These are phyloP conservation scores for Rhyacophila evoluta DNA, from an alignment of 2,888 invertebrate species.

Conservation along the genomic window DNA sequence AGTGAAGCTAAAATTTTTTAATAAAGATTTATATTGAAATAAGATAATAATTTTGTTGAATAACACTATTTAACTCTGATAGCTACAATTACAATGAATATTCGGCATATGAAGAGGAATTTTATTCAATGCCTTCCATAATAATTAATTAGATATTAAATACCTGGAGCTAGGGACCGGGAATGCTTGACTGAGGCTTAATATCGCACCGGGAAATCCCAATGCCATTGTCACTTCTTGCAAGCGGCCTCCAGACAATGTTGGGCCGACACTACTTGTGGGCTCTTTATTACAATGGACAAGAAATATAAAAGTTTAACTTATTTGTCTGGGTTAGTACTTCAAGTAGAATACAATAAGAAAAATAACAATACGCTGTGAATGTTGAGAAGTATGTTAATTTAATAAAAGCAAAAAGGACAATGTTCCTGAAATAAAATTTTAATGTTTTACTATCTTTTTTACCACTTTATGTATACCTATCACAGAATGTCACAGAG, in stretches of 20 bases:
- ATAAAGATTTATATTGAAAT: too few species aligned
- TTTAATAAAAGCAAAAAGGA: not conserved
- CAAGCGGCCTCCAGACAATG: slow-evolving; percentile 71
- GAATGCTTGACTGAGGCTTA: slow-evolving; percentile 71
- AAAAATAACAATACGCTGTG: slow-evolving; percentile 26
- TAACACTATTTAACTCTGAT: too few species aligned
- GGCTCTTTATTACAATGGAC: slow-evolving; percentile 67
- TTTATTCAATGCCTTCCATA: not conserved
- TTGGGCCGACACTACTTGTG: slow-evolving; percentile 76
- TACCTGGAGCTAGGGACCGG: slow-evolving; percentile 72
- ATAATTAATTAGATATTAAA: slow-evolving; percentile 39
- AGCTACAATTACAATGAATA: too few species aligned
- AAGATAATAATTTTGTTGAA: too few species aligned
- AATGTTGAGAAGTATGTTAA: slow-evolving; percentile 29
- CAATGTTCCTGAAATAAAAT: too few species aligned
- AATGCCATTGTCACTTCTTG: slow-evolving; percentile 65
- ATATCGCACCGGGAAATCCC: slow-evolving; percentile 59
- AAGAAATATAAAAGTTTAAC: not conserved
- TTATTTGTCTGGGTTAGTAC: not conserved
- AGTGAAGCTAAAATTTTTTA: too few species aligned
- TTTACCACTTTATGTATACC: too few species aligned
- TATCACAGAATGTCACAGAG: too few species aligned
- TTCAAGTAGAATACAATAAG: not conserved
- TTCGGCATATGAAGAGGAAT: too few species aligned
- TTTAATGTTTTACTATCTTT: too few species aligned